Conservation (phyloP, 2,888 invertebrate species). For the Stictocephala bisonia region DNA sequence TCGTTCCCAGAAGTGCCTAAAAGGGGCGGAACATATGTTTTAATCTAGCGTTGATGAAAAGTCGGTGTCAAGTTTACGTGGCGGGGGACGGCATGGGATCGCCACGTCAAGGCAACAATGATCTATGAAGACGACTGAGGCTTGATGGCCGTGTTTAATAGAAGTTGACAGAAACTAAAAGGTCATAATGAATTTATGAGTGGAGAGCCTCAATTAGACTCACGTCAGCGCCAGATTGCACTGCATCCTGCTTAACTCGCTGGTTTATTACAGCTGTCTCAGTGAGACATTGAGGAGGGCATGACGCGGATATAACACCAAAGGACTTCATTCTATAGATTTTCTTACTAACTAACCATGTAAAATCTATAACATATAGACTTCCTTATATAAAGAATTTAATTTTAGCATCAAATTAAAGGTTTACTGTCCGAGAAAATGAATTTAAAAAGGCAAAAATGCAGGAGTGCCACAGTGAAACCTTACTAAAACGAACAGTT, state of each 20-base stretch:
- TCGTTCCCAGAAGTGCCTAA: neutral
- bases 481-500: too few relatives aligned
- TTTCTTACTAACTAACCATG: too few relatives aligned
- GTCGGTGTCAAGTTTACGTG: neutral
- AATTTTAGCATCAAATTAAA: too few relatives aligned
- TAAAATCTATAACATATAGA: too few relatives aligned
- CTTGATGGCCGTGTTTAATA: constrained; percentile 24
- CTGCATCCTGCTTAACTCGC: constrained; percentile 5
- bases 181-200: constrained; percentile 35
- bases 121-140: constrained; percentile 32
- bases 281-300: neutral
- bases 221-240: neutral
- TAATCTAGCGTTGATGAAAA: constrained; percentile 20
- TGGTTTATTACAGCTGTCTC: neutral
- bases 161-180: constrained; percentile 41
- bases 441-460: too few relatives aligned
- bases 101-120: neutral
- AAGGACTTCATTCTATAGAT: too few relatives aligned
- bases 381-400: too few relatives aligned
- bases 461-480: too few relatives aligned
- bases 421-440: too few relatives aligned
- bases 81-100: neutral
- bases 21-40: constrained; percentile 21
- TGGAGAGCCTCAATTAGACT: constrained; percentile 12
- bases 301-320: too few relatives aligned